Base-by-base conservation (phyloP, 2,113 vertebrate species). In the Rhipidura dahli region DNA sequence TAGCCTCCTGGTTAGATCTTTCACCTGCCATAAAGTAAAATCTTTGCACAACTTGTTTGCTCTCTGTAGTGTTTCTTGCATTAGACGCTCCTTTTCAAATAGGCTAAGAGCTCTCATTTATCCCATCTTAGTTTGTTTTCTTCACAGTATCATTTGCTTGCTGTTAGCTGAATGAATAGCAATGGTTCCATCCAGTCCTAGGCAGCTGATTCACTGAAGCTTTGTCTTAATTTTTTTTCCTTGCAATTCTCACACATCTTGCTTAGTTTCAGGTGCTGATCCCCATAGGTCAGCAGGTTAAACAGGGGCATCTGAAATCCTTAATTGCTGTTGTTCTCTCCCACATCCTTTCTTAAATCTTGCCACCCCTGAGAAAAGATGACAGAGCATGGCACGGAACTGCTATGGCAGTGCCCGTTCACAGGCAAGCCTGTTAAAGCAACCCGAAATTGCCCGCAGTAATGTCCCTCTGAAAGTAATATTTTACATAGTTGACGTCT, bases 1-100 rank as follows among this genome's bases (percentile, higher is more conserved):
- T 81, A 79, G 45, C 23, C 27, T 95, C 22, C 39, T 86, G 40
- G 63, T 83, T 93, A 53, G 42, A 64, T 66, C 33, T 95, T 94
- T 73, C n/a, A 79, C 16, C 39, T 73, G 47, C 42, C 45, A 40
- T 61, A 59, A 94, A 84, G 31, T 11, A 5, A 77, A 54, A 35
- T 69, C 68, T 92, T 83, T 76, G 64, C 37, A 57, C 8, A 89
- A 47, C 30, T 71, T 13, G 2, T 94, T 84, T 83, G 17, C 28
- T 76, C 11, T 82, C 24, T 71, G 5, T 28, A 85, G 45, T 71
- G 15, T 26, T 83, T 93, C 87, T 83, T 86, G 20, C 60, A 57
- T 49, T 95, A 89, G 59, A 40, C 3, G 35, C 56, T 31, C 14
- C 28, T 79, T 83, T 90, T 40, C 59, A 94, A 80, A 78, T 83